phyloP scores from a whole-genome alignment of 2,888 invertebrate genomes.

The Hypena proboscidalis region DNA sequence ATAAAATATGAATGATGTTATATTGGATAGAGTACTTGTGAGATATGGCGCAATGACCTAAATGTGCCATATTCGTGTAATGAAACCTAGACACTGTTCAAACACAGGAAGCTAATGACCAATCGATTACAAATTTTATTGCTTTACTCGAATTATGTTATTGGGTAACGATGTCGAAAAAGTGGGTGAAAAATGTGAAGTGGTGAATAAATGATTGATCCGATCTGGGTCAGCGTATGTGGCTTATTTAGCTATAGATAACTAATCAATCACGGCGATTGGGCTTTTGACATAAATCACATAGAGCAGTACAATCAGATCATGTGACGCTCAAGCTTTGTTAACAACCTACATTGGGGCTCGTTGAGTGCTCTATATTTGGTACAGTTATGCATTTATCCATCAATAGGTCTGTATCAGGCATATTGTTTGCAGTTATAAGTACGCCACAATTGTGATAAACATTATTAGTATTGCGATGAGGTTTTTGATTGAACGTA shows the following conservation, averaged over 20 bases:
- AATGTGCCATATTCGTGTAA: background rate
- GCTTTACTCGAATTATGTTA: slow-evolving; percentile 59
- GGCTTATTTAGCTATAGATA: slow-evolving; percentile 28
- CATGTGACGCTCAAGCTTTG: no score
- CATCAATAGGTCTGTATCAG: no score
- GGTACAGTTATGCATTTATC: no score
- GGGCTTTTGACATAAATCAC: slow-evolving; percentile 19
- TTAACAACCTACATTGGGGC: no score
- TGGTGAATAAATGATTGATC: slow-evolving; percentile 58
- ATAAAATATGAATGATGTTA: slow-evolving; percentile 4
- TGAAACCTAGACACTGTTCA: slow-evolving; percentile 36
- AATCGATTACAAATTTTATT: slow-evolving; percentile 39
- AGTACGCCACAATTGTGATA: no score
- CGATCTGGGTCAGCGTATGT: slow-evolving; percentile 54
- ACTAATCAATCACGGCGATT: slow-evolving; percentile 33
- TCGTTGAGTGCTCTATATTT: no score
- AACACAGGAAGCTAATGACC: slow-evolving; percentile 31
- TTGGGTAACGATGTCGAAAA: slow-evolving; percentile 62
- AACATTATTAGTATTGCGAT: no score
- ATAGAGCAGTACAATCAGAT: slow-evolving; percentile 7
- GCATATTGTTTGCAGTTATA: no score
- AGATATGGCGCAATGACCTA: slow-evolving; percentile 1
- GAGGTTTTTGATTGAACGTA: no score
- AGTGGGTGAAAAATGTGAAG: slow-evolving; percentile 65
- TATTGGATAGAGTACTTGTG: slow-evolving; percentile 3